Conservation (phyloP, 1,140 invertebrate genomes). For the Dreissena rostriformis region DNA sequence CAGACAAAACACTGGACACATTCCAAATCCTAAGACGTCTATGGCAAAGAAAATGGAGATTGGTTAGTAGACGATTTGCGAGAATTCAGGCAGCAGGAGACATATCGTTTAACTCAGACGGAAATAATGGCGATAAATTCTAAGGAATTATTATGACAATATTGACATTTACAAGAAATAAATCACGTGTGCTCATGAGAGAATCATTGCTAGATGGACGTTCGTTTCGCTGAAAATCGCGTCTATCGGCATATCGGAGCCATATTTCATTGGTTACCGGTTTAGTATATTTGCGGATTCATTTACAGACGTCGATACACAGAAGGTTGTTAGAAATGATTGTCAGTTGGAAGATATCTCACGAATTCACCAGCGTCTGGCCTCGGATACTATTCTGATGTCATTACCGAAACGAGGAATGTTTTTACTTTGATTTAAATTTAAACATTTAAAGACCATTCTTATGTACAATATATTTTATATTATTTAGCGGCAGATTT, state of each 20-base stretch:
- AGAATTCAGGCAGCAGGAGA: not conserved
- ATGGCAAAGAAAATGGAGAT: too few relatives aligned
- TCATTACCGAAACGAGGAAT: too few relatives aligned
- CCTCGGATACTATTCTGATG: too few relatives aligned
- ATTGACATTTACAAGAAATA: constrained; percentile 48
- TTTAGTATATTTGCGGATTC: constrained; percentile 37
- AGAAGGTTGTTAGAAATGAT: not conserved
- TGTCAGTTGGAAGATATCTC: too few relatives aligned
- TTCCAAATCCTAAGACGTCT: too few relatives aligned
- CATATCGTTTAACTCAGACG: constrained; percentile 31
- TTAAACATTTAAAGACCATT: too few relatives aligned
- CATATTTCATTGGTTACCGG: constrained; percentile 54
- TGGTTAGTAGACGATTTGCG: too few relatives aligned
- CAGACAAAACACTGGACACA: too few relatives aligned
- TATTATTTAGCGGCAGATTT: too few relatives aligned
- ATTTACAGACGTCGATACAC: constrained; percentile 21
- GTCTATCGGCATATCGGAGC: constrained; percentile 35
- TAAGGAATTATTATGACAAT: constrained; percentile 54
- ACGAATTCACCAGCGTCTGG: too few relatives aligned
- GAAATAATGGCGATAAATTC: constrained; percentile 53
- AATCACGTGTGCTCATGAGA: constrained; percentile 37
- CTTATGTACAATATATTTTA: too few relatives aligned
- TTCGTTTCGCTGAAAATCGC: not conserved
- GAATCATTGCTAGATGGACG: constrained; percentile 48
- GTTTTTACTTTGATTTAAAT: too few relatives aligned